Evolutionary conservation across 53 echinoderm and acorn worm genomes (phyloP), one percentile per base, ranked within the genome.

Genomic region (Echinarachnius parma): DNA sequence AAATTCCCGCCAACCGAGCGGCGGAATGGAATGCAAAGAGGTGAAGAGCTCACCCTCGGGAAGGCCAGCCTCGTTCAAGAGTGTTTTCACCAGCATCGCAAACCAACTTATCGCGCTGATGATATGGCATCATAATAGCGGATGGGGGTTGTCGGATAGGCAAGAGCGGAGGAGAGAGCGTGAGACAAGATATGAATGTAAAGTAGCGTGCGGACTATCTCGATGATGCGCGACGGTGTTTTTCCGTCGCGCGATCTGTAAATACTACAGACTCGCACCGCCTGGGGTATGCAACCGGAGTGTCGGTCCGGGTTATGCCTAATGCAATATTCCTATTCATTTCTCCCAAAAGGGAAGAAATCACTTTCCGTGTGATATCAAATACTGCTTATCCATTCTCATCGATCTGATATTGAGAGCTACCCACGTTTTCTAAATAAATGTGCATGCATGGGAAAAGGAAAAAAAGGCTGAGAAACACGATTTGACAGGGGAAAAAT

Each of bases 271-370:
- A 39, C 54, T 46, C 54, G 52, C 54, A 53, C 5, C 49, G 70
- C 70, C 70, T 19, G 22, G 53, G 54, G 70, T 53, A 22, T 33
- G 53, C 34, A 70, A 70, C 53, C 54, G 24, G 54, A 70, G 21
- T 54, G 54, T 27, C 54, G 5, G 19, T 21, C 32, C 32, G 70
- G 33, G 70, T 70, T 53, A 53, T 34, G 54, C 33, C 70, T 52
- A 70, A 70, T 70, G 53, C 54, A 70, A 70, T 70, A 70, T 70
- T 70, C 70, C 70, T 53, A 70, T 70, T 70, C 70, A 70, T 52
- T 53, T 52, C 70, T 70, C 70, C 70, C 70, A 52, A 53, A 32
- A 53, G 70, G 7, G 32, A 34, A 70, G 54, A 70, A 70, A 70
- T 70, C 70, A 70, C 70, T 70, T 34, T 70, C 53, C 23, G 53